Percentiles rank a stretch among this genome's conserved stretches.
phyloP scores from a whole-genome alignment of 2,113 vertebrate genomes.

The Malurus alboscapulatus region DNA sequence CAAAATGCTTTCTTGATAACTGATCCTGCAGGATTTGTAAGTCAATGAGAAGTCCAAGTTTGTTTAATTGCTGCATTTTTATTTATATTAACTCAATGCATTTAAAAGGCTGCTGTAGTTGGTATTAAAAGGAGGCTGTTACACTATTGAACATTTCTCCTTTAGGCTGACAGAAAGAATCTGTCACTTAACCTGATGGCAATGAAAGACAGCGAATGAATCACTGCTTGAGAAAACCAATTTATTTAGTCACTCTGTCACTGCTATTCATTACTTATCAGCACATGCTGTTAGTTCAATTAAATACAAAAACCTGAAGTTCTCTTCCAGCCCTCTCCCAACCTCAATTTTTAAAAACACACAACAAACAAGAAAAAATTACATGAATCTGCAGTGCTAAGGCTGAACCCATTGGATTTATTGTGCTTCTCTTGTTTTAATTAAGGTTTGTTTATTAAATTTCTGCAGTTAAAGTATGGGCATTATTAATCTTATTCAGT shows the following conservation, averaged over 20 bases:
- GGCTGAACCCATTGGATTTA: slow-evolving; percentile 48
- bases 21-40: neutral
- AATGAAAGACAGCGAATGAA: slow-evolving; percentile 84
- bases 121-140: slow-evolving; percentile 36
- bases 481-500: slow-evolving; percentile 56
- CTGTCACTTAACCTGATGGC: slow-evolving; percentile 75
- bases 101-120: slow-evolving; percentile 17
- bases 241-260: slow-evolving; percentile 84
- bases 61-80: slow-evolving; percentile 51
- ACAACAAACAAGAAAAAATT: slow-evolving; percentile 51
- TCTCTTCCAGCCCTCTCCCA: slow-evolving; percentile 13
- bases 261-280: slow-evolving; percentile 92
- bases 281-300: slow-evolving; percentile 83
- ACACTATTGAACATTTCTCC: slow-evolving; percentile 62
- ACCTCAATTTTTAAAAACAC: slow-evolving; percentile 40
- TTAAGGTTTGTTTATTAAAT: slow-evolving; percentile 60
- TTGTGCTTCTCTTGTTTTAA: slow-evolving; percentile 58
- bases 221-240: slow-evolving; percentile 84
- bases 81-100: slow-evolving; percentile 19
- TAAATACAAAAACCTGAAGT: slow-evolving; percentile 78
- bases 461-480: slow-evolving; percentile 31
- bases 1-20: neutral
- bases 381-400: slow-evolving; percentile 47
- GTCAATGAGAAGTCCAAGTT: neutral
- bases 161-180: slow-evolving; percentile 71